Evolutionary conservation across 2,113 vertebrate species (phyloP).

Genomic region (Oncorhynchus kisutch): DNA sequence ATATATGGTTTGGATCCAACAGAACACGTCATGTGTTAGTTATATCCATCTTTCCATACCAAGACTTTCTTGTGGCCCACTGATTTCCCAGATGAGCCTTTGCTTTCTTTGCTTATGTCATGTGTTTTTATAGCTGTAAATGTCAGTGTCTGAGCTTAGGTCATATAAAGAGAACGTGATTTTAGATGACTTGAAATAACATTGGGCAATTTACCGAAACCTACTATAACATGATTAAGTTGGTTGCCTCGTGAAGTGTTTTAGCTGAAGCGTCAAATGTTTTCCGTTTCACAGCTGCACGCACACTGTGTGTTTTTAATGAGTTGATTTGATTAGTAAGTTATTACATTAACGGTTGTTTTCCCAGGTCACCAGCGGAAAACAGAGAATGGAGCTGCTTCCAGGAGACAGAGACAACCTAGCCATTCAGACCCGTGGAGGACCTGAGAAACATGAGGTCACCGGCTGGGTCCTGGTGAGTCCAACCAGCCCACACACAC

Average conservation of each 20-base stretch:
- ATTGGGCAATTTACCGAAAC: too few species aligned
- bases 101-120: background rate
- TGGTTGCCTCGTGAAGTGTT: too few species aligned
- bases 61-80: background rate
- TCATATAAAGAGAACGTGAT: background rate
- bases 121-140: background rate
- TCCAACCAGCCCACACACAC: slow-evolving; percentile 12
- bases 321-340: background rate
- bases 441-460: slow-evolving; percentile 92
- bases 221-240: too few species aligned
- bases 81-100: background rate
- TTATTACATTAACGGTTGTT: background rate
- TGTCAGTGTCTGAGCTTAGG: background rate
- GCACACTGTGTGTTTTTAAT: background rate
- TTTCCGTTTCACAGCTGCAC: too few species aligned
- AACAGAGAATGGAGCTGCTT: slow-evolving; percentile 80
- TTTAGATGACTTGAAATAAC: background rate
- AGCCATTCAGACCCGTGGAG: slow-evolving; percentile 90
- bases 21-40: background rate
- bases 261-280: too few species aligned
- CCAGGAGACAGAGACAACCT: slow-evolving; percentile 90
- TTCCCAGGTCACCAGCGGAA: slow-evolving; percentile 50
- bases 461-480: slow-evolving; percentile 95
- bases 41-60: background rate
- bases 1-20: background rate